Evolutionary conservation across 1,140 invertebrate species (phyloP), one percentile per base, ranked within the genome.

Genomic region (Armadillidium nasatum): DNA sequence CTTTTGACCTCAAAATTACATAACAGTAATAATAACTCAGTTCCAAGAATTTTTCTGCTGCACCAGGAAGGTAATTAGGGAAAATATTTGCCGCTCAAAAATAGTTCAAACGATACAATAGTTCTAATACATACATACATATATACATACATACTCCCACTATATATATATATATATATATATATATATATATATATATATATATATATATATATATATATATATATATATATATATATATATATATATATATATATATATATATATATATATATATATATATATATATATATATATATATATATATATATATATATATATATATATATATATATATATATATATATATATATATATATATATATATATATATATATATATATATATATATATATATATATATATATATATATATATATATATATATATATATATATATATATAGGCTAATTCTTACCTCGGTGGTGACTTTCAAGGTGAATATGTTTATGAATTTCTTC

Each of bases 231-330:
- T 71, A 71, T 43, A 33, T 71, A 23, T 23, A 44, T 71, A 71
- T 43, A 71, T 71, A 71, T 44, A 71, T 71, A 71, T 71, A 71
- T 71, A 71, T 71, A 71, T 71, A 71, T 71, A 71, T 71, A 71
- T 71, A 71, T 71, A 71, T 33, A 33, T 33, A 33, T 33, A 33
- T 33, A 33, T 33, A 33, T 33, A 33, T 33, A 33, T 33, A 33
- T 33, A 33, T 33, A 33, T 33, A 67, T 68, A 68, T 68, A 68
- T 1, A 15, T 68, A 68, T 68, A 7, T 68, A 68, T 68, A 68
- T 68, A 68, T 19, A 68, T n/a, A 68, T 68, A 19, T 68, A 68
- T 68, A 68, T 68, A 68, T 68, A 68, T 68, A 19, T 11, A 67
- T 3, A 68, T 11, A 19, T n/a, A 19, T n/a, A 68, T 11, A 68